Evolutionary conservation across 2,888 invertebrate species (phyloP), one percentile per base, ranked within the genome.

Genomic region (Capitulum mitella): DNA sequence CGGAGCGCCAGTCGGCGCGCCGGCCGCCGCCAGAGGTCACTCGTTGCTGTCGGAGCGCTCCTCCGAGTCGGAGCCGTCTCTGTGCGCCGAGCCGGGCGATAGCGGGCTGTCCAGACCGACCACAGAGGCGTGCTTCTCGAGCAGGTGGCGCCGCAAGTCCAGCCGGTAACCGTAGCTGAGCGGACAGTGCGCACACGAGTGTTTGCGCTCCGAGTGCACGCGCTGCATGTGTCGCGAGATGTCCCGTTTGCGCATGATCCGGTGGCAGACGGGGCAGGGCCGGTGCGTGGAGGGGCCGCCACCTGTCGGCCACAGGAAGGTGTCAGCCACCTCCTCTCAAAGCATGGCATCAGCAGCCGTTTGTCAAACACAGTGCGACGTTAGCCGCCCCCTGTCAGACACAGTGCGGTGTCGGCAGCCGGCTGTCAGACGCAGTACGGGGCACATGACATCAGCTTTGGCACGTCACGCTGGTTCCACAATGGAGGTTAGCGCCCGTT

Each of bases 191-290:
- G 19, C 10, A 37, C 64, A 64, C 3, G 64, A 16, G 64, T 64
- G 64, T 22, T 64, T 64, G 16, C 64, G 34, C 37, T 32, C 64
- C 16, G 64, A 64, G 64, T 64, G 64, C 34, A 64, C 64, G 22
- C 64, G 64, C 64, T 64, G 64, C 64, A 64, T 37, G 64, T 64
- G 64, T 3, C 64, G 64, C 16, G 64, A 64, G 64, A 64, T 34
- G 64, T 64, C 64, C n/a, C 64, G 64, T 22, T 64, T 64, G 34
- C 64, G 64, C 64, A 64, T 64, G 34, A 64, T 64, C 64, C 64
- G 64, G 64, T 37, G 34, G 32, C 64, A 64, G 64, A 64, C 64
- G n/a, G 64, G 64, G 10, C 64, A 64, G 22, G 64, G 64, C 34
- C 64, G 64, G 64, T 64, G 64, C 16, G 64, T 64, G 34, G 64